Conservation (phyloP, 2,888 invertebrate genomes). For the Lissonota sp. region DNA sequence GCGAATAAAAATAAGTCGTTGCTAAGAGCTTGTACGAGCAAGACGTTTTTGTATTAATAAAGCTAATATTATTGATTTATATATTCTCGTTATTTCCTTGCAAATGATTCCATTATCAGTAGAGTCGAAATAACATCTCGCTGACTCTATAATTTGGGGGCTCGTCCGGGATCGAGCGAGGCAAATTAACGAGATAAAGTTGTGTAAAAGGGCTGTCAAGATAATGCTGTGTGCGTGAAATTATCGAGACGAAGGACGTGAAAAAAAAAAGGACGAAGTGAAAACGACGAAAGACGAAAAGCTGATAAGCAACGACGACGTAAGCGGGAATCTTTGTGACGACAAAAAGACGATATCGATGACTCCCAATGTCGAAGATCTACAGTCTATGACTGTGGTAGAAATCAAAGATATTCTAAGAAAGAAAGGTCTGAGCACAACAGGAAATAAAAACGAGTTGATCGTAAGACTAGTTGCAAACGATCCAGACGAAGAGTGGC, state of each 20-base stretch:
- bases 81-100: too few relatives aligned
- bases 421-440: constrained; percentile 2
- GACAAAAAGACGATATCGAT: neutral
- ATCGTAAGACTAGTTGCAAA: neutral
- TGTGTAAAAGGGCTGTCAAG: neutral
- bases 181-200: constrained; percentile 7
- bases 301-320: neutral
- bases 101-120: too few relatives aligned
- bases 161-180: constrained; percentile 44
- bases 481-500: constrained; percentile 8
- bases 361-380: neutral
- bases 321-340: neutral
- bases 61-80: too few relatives aligned
- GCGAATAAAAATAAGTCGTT: too few relatives aligned
- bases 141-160: constrained; percentile 22
- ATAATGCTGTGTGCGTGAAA: neutral
- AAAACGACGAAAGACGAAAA: neutral
- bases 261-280: neutral
- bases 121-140: too few relatives aligned
- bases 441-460: constrained; percentile 23
- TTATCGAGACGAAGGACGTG: neutral
- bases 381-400: constrained; percentile 13
- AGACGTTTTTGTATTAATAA: too few relatives aligned
- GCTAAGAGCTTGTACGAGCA: too few relatives aligned
- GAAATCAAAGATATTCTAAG: constrained; percentile 25